Evolutionary conservation across 2,797 vertebrate species (phyloP).

Genomic region (Sternarchorhynchus goeldii): DNA sequence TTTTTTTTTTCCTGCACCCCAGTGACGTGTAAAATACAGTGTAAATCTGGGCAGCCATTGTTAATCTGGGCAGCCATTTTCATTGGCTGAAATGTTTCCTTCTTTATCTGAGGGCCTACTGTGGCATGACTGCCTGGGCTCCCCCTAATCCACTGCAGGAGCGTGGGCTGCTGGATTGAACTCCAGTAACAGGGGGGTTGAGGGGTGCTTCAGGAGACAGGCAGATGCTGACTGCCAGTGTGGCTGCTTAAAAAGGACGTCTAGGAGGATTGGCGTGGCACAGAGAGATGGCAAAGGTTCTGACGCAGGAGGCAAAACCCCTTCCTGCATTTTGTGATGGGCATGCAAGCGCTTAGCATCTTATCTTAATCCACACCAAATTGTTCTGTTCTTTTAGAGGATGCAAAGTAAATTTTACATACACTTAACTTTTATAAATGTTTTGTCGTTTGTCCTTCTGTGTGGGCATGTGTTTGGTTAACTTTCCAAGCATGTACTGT

Average conservation of each 20-base stretch:
- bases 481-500: constrained; percentile 45
- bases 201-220: constrained; percentile 48
- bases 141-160: constrained; percentile 51
- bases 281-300: constrained; percentile 60
- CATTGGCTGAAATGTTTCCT: constrained; percentile 55
- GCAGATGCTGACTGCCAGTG: constrained; percentile 56
- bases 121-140: constrained; percentile 44
- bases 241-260: constrained; percentile 48
- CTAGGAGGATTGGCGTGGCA: constrained; percentile 59
- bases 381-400: constrained; percentile 21
- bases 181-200: constrained; percentile 25
- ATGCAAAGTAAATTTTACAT: constrained; percentile 12
- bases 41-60: constrained; percentile 43
- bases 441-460: constrained; percentile 33
- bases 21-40: constrained; percentile 53
- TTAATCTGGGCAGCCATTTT: constrained; percentile 40
- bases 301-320: constrained; percentile 50
- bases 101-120: constrained; percentile 54
- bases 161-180: constrained; percentile 51
- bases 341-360: constrained; percentile 48
- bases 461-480: constrained; percentile 45
- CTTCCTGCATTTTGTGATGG: constrained; percentile 40
- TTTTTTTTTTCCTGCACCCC: constrained; percentile 40
- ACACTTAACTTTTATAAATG: neutral
- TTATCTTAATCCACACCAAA: constrained; percentile 50